These are phyloP conservation scores for Sarcoramphus papa DNA, from an alignment of 2,797 vertebrate species.

Conservation along the genomic window DNA sequence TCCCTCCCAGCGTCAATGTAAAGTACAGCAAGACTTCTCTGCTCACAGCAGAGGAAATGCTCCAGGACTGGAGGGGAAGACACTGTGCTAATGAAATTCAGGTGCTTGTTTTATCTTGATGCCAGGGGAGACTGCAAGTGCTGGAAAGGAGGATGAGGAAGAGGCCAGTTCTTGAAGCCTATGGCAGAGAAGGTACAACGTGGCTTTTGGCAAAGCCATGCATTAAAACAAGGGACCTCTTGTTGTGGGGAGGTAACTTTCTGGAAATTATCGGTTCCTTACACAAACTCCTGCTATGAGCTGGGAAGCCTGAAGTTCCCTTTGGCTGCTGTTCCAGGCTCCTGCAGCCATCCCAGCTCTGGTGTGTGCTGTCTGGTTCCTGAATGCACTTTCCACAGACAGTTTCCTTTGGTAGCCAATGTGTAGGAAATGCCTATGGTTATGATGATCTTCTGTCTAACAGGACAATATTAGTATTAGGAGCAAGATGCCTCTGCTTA, in stretches of 20 bases:
- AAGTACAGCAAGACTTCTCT: neutral
- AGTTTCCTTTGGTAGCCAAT: neutral
- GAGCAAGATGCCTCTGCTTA: neutral
- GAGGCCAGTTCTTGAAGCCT: neutral
- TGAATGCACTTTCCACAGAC: neutral
- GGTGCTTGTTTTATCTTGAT: neutral
- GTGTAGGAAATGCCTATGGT: neutral
- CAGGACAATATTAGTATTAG: neutral
- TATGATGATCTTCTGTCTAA: neutral
- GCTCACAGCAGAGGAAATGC: neutral
- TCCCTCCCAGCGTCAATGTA: neutral
- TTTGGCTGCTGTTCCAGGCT: neutral
- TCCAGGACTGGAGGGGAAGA: neutral
- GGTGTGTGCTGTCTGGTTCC: neutral
- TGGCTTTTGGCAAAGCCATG: slow-evolving; percentile 24
- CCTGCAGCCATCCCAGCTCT: neutral
- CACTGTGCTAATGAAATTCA: neutral
- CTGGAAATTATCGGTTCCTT: neutral
- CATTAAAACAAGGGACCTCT: neutral
- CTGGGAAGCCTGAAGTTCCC: neutral
- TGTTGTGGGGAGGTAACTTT: neutral
- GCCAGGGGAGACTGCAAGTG: neutral
- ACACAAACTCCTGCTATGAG: neutral
- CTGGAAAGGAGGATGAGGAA: neutral
- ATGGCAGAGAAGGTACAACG: neutral